Percentiles rank a stretch among this genome's conserved stretches.
Conservation (phyloP, 1,140 invertebrate genomes). For the Diorhabda elongata region DNA sequence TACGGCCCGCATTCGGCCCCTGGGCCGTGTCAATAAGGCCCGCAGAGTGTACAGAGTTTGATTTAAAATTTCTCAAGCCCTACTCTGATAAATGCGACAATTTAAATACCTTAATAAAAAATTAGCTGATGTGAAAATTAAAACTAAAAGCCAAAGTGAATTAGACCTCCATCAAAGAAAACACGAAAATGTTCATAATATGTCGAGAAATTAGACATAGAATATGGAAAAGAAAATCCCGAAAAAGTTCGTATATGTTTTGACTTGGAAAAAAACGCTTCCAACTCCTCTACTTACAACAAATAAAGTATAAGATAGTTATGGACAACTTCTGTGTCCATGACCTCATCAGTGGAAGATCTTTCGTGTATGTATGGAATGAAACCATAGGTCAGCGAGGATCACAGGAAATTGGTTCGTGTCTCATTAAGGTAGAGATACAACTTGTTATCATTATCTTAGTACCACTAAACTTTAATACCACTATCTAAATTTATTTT, state of each 20-base stretch:
- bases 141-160: neutral
- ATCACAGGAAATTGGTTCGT: too few species aligned
- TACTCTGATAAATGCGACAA: too few species aligned
- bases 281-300: too few species aligned
- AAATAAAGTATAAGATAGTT: too few species aligned
- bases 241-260: neutral
- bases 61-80: too few species aligned
- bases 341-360: too few species aligned
- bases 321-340: too few species aligned
- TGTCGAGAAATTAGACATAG: constrained; percentile 1
- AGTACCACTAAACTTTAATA: neutral
- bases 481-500: neutral
- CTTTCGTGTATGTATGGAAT: too few species aligned
- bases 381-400: too few species aligned
- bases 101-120: neutral
- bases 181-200: neutral
- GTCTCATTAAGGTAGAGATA: neutral
- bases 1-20: too few species aligned
- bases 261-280: neutral
- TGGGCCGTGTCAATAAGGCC: too few species aligned
- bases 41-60: too few species aligned
- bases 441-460: neutral
- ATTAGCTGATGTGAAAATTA: neutral
- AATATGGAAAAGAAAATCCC: neutral
- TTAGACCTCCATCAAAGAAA: constrained; percentile 1